Evolutionary conservation across 2,113 vertebrate genomes (phyloP), one percentile per base, ranked within the genome.

Genomic region (Etheostoma cragini): DNA sequence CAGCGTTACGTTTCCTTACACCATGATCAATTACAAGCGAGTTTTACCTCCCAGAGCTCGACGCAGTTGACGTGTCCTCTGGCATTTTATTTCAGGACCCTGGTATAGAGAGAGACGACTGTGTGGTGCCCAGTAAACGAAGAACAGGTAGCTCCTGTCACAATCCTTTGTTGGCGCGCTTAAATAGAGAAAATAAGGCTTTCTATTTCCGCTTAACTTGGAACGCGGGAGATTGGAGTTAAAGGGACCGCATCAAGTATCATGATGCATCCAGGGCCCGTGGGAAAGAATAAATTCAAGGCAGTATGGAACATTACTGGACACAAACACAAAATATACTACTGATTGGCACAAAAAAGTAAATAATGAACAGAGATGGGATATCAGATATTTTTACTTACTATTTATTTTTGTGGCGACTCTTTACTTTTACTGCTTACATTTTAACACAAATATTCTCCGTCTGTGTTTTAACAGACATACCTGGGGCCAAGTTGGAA

Each of bases 141-240:
- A 17, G 7, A 38, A 57, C 21, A 60, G 4, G 74, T 42, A 74
- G 69, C 26, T 22, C 7, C 35, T 38, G 35, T 21, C 47, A n/a
- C 0, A 8, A 56, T 78, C 91, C 88, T 93, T 42, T 90, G 94
- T 95, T 95, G 92, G 93, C 94, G 94, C 95, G 93, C 93, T 95
- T 96, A 96, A 95, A 95, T 95, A 95, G 90, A 89, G 92, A 91
- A 73, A 90, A 88, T 47, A 73, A 47, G 38, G 69, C 30, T 83
- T 65, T 57, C 83, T 89, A 91, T 89, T 96, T 95, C 95, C 95
- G 95, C 87, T 90, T 85, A 87, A 74, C 70, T 90, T 77, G 50
- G 86, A 85, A 91, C 93, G 94, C 95, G 94, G 94, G 95, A 95
- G 94, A 92, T 77, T 84, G 58, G 0, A 74, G 21, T 95, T 95